Percentiles rank a stretch among this genome's conserved stretches.
Conservation (phyloP, 2,113 vertebrate genomes). For the Haemorhous mexicanus region DNA sequence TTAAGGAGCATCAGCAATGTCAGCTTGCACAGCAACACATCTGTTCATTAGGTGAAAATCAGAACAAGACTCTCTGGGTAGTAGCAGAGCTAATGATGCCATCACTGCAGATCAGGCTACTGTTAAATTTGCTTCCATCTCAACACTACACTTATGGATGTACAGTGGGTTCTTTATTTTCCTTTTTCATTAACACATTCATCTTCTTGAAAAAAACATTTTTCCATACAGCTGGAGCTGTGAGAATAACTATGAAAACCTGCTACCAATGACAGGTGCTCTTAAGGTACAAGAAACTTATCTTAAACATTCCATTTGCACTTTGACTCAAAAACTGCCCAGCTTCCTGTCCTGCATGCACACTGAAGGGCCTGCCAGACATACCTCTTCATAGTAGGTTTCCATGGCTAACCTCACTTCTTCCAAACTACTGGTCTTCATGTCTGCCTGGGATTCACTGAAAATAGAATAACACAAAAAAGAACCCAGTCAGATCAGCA, state of each 20-base stretch:
- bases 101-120: neutral
- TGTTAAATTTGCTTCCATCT: neutral
- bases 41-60: neutral
- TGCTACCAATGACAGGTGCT: neutral
- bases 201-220: neutral
- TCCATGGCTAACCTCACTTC: constrained; percentile 87
- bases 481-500: neutral
- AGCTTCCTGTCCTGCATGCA: neutral
- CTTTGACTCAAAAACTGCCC: neutral
- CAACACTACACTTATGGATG: neutral
- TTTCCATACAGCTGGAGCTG: neutral
- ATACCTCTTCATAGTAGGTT: constrained; percentile 88
- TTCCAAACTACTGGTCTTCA: constrained; percentile 82
- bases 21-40: neutral
- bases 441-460: constrained; percentile 87
- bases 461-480: neutral
- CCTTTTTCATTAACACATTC: neutral
- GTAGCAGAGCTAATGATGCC: neutral
- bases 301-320: neutral
- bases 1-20: neutral
- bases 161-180: neutral
- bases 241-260: neutral
- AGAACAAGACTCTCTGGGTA: neutral
- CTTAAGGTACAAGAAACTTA: neutral
- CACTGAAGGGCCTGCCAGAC: neutral